These are phyloP conservation scores for Cantharis rufa DNA, from an alignment of 2,888 invertebrate genomes.

Conservation along the genomic window DNA sequence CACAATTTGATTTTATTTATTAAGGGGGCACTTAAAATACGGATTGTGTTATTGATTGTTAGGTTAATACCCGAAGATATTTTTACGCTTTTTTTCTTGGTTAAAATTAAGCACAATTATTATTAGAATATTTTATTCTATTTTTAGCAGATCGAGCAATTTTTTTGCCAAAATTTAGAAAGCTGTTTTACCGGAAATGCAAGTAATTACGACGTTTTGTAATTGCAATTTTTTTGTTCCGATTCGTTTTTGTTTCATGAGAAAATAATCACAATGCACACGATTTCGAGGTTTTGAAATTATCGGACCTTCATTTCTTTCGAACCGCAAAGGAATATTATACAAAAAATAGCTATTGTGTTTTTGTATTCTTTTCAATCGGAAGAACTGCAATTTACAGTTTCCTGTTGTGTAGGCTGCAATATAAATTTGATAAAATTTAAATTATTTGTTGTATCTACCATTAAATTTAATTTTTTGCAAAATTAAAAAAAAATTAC, in stretches of 20 bases:
- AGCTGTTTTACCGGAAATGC: background rate
- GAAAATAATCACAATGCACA: background rate
- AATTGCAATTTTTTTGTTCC: background rate
- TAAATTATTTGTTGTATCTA: no score
- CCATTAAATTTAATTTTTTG: no score
- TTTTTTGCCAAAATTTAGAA: background rate
- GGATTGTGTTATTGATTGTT: no score
- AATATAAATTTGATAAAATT: no score
- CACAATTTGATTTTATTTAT: background rate
- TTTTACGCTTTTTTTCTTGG: no score
- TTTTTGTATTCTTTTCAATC: background rate
- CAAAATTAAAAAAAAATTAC: no score
- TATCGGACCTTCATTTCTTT: background rate
- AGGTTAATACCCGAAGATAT: no score
- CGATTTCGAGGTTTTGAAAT: no score
- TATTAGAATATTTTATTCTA: no score
- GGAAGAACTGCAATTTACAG: background rate
- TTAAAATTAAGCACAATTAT: no score
- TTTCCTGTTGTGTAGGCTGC: no score
- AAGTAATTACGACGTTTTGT: background rate
- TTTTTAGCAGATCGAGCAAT: no score
- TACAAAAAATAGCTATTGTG: background rate
- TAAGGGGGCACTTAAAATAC: background rate
- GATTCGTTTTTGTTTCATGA: background rate
- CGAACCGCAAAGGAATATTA: background rate